Percentiles rank a stretch among this genome's conserved stretches.
Conservation (phyloP, 2,888 invertebrate genomes). For the Graphium colonna region DNA sequence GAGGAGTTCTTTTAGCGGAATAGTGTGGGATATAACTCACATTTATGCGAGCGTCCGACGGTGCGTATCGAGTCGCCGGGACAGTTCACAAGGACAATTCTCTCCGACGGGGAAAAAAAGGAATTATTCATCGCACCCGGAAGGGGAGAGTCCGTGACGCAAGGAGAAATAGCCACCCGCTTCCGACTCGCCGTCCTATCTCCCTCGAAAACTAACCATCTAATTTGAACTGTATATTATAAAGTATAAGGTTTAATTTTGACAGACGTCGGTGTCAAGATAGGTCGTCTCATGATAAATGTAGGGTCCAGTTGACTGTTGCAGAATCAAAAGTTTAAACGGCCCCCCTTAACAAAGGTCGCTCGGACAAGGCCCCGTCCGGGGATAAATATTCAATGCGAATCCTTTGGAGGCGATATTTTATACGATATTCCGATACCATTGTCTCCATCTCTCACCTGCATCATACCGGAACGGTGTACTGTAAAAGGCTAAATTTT, state of each 20-base stretch:
- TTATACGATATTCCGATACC: slow-evolving; percentile 67
- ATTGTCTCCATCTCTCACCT: slow-evolving; percentile 69
- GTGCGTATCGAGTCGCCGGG: slow-evolving; percentile 74
- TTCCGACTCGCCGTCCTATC: slow-evolving; percentile 43
- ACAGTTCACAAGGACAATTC: slow-evolving; percentile 77
- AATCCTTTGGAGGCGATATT: slow-evolving; percentile 78
- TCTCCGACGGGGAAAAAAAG: slow-evolving; percentile 73
- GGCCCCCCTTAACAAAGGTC: slow-evolving; percentile 75
- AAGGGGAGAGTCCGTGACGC: slow-evolving; percentile 79
- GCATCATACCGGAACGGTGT: slow-evolving; percentile 55
- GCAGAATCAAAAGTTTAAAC: slow-evolving; percentile 81
- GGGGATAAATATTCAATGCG: slow-evolving; percentile 78
- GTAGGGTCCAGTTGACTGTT: slow-evolving; percentile 77
- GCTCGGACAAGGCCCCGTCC: slow-evolving; percentile 65
- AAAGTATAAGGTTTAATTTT: slow-evolving; percentile 34
- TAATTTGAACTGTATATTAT: slow-evolving; percentile 30
- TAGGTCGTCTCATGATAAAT: slow-evolving; percentile 50
- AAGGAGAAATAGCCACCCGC: slow-evolving; percentile 73
- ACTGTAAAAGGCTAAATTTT: slow-evolving; percentile 36
- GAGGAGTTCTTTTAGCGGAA: slow-evolving; percentile 69
- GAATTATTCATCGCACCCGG: slow-evolving; percentile 81
- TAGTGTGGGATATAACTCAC: slow-evolving; percentile 74
- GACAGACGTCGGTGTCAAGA: slow-evolving; percentile 22
- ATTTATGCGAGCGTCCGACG: slow-evolving; percentile 72
- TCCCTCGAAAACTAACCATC: slow-evolving; percentile 21